These are phyloP conservation scores for Darevskia mixta DNA, from an alignment of 2,797 vertebrate genomes.

Conservation along the genomic window DNA sequence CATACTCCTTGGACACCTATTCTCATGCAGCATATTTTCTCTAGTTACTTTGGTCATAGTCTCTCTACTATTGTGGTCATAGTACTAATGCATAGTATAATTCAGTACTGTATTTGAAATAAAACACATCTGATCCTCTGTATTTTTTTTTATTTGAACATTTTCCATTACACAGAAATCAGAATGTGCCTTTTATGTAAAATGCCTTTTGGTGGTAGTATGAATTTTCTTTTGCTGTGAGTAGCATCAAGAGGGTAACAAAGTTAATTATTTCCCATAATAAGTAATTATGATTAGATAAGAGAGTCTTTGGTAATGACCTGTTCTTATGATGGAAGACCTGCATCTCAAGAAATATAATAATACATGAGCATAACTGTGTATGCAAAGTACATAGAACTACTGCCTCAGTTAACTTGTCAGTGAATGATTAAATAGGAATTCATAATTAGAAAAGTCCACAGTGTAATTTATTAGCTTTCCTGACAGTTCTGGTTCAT, in stretches of 20 bases:
- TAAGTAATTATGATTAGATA: slow-evolving; percentile 94
- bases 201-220: not conserved
- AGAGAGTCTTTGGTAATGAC: slow-evolving; percentile 89
- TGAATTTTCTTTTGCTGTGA: slow-evolving; percentile 61
- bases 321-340: slow-evolving; percentile 89
- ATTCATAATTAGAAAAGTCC: slow-evolving; percentile 96
- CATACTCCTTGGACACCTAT: not conserved
- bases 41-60: not conserved
- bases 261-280: slow-evolving; percentile 93
- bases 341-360: slow-evolving; percentile 86
- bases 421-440: slow-evolving; percentile 96
- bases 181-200: slow-evolving; percentile 22
- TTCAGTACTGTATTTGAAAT: not conserved
- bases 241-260: slow-evolving; percentile 82
- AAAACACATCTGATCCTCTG: not conserved
- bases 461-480: slow-evolving; percentile 90
- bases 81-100: not conserved
- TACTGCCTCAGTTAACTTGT: slow-evolving; percentile 86
- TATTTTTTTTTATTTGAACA: not conserved
- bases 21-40: slow-evolving; percentile 45
- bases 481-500: slow-evolving; percentile 91
- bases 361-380: slow-evolving; percentile 90
- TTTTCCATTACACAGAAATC: not conserved
- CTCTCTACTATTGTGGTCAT: not conserved
- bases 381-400: slow-evolving; percentile 83